Evolutionary conservation across 2,113 vertebrate genomes (phyloP).

Genomic region (Turnix velox): DNA sequence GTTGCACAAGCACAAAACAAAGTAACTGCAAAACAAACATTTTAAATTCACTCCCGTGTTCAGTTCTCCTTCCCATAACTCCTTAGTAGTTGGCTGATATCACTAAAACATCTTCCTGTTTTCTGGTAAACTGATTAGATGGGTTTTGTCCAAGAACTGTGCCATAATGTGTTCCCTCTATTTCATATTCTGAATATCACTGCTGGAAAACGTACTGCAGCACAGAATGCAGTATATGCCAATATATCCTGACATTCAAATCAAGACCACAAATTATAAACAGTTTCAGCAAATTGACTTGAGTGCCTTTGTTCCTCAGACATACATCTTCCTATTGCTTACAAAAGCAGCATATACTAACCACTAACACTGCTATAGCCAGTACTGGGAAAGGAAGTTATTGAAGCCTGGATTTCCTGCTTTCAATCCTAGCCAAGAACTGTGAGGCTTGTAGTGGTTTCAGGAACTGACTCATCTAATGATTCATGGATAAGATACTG

Average conservation of each 20-base stretch:
- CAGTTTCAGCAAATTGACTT: slow-evolving; percentile 86
- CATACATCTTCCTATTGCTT: slow-evolving; percentile 83
- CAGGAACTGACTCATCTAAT: slow-evolving; percentile 96
- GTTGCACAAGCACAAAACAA: slow-evolving; percentile 60
- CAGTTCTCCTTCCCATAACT: neutral
- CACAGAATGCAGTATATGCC: slow-evolving; percentile 64
- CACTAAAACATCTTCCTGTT: neutral
- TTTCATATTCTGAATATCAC: slow-evolving; percentile 60
- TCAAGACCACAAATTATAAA: slow-evolving; percentile 88
- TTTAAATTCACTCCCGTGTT: neutral
- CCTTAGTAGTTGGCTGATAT: neutral
- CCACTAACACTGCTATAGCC: slow-evolving; percentile 76
- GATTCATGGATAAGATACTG: slow-evolving; percentile 89
- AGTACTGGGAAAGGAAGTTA: slow-evolving; percentile 91
- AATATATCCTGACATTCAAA: slow-evolving; percentile 77
- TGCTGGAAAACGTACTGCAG: slow-evolving; percentile 61
- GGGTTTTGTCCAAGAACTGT: neutral
- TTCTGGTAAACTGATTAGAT: slow-evolving; percentile 33
- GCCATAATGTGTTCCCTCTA: neutral
- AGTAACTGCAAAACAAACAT: slow-evolving; percentile 51
- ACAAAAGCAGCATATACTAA: slow-evolving; percentile 79
- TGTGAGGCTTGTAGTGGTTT: slow-evolving; percentile 90
- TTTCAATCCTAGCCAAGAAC: slow-evolving; percentile 88
- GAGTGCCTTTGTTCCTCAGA: slow-evolving; percentile 83
- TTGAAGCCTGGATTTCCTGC: slow-evolving; percentile 96